phyloP scores from a whole-genome alignment of 2,888 invertebrate genomes.

The Drosophila basisetae region DNA sequence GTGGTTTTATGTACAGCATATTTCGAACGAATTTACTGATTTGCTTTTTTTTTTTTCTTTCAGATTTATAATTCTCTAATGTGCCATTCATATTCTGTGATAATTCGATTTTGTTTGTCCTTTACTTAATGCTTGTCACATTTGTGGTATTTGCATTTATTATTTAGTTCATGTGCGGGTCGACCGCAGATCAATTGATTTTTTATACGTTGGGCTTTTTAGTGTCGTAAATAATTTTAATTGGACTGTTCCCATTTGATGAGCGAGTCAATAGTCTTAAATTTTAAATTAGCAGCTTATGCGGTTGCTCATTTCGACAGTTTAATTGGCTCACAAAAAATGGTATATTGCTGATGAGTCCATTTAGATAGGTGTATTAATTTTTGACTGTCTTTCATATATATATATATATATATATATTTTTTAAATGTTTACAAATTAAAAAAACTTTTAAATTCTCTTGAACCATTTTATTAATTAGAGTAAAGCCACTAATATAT shows the following conservation, averaged over 20 bases:
- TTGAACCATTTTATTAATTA: background rate
- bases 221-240: constrained; percentile 34
- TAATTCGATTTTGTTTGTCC: constrained; percentile 56
- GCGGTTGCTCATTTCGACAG: constrained; percentile 25
- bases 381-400: background rate
- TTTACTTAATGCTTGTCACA: constrained; percentile 41
- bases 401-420: background rate
- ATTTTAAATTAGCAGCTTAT: constrained; percentile 37
- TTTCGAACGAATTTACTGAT: constrained; percentile 12
- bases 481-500: background rate
- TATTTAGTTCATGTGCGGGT: constrained; percentile 42
- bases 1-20: constrained; percentile 28
- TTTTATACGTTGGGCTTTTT: constrained; percentile 49
- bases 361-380: constrained; percentile 1
- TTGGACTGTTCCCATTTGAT: constrained; percentile 33
- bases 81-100: constrained; percentile 52
- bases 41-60: constrained; percentile 4
- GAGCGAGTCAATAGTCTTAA: constrained; percentile 13
- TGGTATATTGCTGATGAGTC: constrained; percentile 3
- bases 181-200: constrained; percentile 73
- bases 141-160: constrained; percentile 45
- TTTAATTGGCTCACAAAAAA: constrained; percentile 39
- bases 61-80: constrained; percentile 45
- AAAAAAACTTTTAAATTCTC: background rate
- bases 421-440: background rate